These are phyloP conservation scores for Takifugu rubripes DNA, from an alignment of 2,797 vertebrate genomes.

Conservation along the genomic window DNA sequence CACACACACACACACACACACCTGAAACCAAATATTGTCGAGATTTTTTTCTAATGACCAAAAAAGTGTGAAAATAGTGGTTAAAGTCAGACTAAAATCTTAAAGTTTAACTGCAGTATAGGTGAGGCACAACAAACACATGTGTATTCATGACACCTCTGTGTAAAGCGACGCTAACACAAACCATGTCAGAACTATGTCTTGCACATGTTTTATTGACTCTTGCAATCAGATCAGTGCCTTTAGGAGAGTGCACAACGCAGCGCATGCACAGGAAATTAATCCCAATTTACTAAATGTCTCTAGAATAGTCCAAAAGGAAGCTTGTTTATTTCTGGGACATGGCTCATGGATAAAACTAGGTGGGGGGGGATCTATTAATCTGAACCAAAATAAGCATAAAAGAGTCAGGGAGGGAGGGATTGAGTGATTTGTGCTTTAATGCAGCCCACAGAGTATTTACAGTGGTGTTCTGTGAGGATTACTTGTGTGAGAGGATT, in stretches of 20 bases:
- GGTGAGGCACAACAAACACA: no score
- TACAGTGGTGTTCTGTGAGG: conserved; percentile 74
- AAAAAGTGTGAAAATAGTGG: no score
- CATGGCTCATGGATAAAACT: conserved; percentile 42
- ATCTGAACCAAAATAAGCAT: conserved; percentile 66
- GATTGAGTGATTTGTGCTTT: conserved; percentile 71
- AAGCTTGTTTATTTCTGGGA: conserved; percentile 31
- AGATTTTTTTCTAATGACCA: no score
- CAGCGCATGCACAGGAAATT: not conserved
- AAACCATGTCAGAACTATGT: conserved; percentile 7
- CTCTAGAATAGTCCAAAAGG: conserved; percentile 14
- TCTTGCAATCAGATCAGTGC: conserved; percentile 3
- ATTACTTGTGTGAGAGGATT: conserved; percentile 79
- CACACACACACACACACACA: not conserved
- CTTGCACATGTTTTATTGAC: conserved; percentile 24
- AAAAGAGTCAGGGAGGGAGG: conserved; percentile 59
- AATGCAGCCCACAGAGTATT: conserved; percentile 72
- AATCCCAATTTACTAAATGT: conserved; percentile 4
- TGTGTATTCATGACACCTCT: not conserved
- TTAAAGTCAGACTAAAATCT: no score
- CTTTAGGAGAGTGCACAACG: not conserved
- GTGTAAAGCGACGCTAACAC: conserved; percentile 2
- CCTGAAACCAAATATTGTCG: not conserved
- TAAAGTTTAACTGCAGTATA: no score
- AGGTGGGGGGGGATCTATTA: conserved; percentile 47